These are phyloP conservation scores for Idaea aversata DNA, from an alignment of 2,888 invertebrate species.

Conservation along the genomic window DNA sequence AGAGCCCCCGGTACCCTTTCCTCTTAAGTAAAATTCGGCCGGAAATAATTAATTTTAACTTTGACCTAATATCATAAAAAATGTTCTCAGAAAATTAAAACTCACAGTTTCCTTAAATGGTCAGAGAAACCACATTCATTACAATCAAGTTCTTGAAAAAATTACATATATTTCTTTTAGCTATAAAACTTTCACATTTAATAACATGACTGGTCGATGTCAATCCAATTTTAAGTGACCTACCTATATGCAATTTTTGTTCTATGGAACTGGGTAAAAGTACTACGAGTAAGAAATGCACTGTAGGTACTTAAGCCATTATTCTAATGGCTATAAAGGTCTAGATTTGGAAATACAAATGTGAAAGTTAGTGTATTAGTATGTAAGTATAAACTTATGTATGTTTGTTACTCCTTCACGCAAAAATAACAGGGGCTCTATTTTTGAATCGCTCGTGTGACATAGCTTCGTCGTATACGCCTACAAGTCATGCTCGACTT, in stretches of 20 bases:
- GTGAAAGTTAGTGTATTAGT: too few relatives aligned
- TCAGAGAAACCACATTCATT: neutral
- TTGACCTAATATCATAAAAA: neutral
- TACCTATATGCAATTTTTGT: neutral
- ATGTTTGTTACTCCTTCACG: too few relatives aligned
- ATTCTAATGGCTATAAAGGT: too few relatives aligned
- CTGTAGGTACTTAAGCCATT: neutral
- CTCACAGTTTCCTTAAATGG: neutral
- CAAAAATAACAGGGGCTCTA: too few relatives aligned
- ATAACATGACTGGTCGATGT: neutral
- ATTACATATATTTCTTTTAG: neutral
- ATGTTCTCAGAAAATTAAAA: neutral
- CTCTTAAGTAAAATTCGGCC: neutral
- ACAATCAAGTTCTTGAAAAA: neutral
- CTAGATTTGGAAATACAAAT: too few relatives aligned
- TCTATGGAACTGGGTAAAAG: neutral
- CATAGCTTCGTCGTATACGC: too few relatives aligned
- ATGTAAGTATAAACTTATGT: too few relatives aligned
- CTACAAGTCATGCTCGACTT: too few relatives aligned
- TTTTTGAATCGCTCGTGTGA: too few relatives aligned
- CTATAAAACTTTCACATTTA: neutral
- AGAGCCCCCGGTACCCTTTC: too few relatives aligned
- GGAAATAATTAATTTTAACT: neutral
- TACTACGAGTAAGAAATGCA: neutral
- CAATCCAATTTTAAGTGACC: neutral